Conservation (phyloP, 2,113 vertebrate genomes). For the Cyprinodon tularosa region DNA sequence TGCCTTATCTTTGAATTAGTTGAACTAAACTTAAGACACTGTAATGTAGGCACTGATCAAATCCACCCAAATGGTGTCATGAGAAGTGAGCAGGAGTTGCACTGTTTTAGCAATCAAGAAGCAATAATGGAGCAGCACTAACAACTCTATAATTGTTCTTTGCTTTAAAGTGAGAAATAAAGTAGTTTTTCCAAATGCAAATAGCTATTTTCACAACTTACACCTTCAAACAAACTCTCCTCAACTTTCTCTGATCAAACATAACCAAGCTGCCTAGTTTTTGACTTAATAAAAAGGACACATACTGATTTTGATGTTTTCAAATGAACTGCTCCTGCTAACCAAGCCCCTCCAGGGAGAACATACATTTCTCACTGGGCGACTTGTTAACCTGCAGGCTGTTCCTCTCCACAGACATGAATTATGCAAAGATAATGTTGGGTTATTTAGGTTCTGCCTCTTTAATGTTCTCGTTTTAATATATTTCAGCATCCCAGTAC, state of each 20-base stretch:
- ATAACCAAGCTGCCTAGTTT: background rate
- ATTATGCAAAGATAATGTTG: background rate
- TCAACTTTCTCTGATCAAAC: background rate
- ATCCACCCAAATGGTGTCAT: no score
- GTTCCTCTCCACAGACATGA: background rate
- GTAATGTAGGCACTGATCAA: no score
- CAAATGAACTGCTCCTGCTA: background rate
- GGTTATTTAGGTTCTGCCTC: conserved; percentile 24
- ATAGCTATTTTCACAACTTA: no score
- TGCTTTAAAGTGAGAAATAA: no score
- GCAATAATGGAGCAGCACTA: no score
- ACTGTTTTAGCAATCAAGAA: no score
- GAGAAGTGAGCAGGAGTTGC: no score
- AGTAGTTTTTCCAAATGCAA: background rate
- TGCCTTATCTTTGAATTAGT: no score
- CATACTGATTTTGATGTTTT: background rate
- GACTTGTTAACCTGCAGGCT: conserved; percentile 3
- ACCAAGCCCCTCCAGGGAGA: background rate
- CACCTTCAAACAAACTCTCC: no score
- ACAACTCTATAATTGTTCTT: no score
- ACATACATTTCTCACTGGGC: background rate
- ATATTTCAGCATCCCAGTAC: conserved; percentile 6
- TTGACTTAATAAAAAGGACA: background rate
- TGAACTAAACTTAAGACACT: no score
- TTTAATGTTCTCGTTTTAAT: conserved; percentile 2